phyloP scores from a whole-genome alignment of 1,140 invertebrate genomes.

The Homalodisca vitripennis region DNA sequence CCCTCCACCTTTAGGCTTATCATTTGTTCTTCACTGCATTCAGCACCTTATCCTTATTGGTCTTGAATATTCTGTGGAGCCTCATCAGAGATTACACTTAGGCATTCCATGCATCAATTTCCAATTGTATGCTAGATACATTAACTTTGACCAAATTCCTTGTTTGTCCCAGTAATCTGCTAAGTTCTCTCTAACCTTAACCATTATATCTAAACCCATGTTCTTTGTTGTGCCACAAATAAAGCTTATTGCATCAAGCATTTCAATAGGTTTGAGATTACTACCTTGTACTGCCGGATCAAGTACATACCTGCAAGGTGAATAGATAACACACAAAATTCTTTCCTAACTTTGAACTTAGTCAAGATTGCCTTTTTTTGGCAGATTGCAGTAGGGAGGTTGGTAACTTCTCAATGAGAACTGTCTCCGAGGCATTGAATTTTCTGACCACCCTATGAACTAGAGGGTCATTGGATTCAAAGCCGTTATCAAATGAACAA shows the following conservation, averaged over 20 bases:
- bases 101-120: constrained; percentile 12
- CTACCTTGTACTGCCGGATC: background rate
- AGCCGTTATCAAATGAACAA: constrained; percentile 26
- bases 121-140: constrained; percentile 19
- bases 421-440: constrained; percentile 13
- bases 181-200: constrained; percentile 11
- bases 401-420: constrained; percentile 6
- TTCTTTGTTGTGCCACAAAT: constrained; percentile 1
- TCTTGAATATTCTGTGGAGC: background rate
- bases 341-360: constrained; percentile 10
- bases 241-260: constrained; percentile 20
- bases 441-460: constrained; percentile 18
- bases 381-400: constrained; percentile 19
- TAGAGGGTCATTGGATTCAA: constrained; percentile 22
- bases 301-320: constrained; percentile 16
- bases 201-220: background rate
- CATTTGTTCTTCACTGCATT: background rate
- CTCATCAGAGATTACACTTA: constrained; percentile 8
- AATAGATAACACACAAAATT: background rate
- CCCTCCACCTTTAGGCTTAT: constrained; percentile 3
- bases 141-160: constrained; percentile 9
- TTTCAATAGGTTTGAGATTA: background rate
- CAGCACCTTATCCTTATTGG: background rate
- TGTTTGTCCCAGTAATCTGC: constrained; percentile 28
- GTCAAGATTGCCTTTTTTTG: constrained; percentile 14